phyloP scores from a whole-genome alignment of 1,140 invertebrate species.

The Drosophila insularis region DNA sequence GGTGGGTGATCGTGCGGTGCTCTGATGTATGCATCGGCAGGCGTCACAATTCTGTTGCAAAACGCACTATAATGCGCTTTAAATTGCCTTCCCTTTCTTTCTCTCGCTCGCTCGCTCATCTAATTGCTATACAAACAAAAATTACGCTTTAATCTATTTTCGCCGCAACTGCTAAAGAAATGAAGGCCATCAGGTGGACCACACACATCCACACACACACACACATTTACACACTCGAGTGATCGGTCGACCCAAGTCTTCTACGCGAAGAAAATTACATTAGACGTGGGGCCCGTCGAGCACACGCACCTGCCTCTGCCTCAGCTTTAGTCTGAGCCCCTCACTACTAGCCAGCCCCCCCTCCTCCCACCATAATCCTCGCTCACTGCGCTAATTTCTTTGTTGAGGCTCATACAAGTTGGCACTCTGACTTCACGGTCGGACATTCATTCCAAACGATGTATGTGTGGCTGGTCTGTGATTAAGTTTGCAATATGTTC shows the following conservation, averaged over 20 bases:
- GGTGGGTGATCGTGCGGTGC: conserved; percentile 17
- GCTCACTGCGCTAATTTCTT: conserved; percentile 69
- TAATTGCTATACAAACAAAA: conserved; percentile 75
- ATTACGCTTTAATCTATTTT: conserved; percentile 81
- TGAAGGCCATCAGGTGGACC: conserved; percentile 21
- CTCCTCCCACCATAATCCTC: conserved; percentile 17
- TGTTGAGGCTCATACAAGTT: conserved; percentile 74
- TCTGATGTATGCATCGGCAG: conserved; percentile 17
- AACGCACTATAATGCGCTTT: conserved; percentile 76
- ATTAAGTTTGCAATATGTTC: conserved; percentile 78
- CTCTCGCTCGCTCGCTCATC: conserved; percentile 60
- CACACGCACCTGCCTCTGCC: conserved; percentile 48
- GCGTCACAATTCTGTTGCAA: conserved; percentile 69
- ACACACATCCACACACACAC: conserved; percentile 31
- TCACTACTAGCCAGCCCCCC: not conserved
- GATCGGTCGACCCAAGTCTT: conserved; percentile 16
- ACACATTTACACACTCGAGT: conserved; percentile 32
- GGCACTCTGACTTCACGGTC: conserved; percentile 44
- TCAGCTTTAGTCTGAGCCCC: not conserved
- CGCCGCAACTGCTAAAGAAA: conserved; percentile 29
- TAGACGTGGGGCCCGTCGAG: conserved; percentile 52
- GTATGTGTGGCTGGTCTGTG: conserved; percentile 71
- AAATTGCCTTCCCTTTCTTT: conserved; percentile 53
- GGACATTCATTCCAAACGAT: conserved; percentile 47
- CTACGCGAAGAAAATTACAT: conserved; percentile 72